Evolutionary conservation across 2,888 invertebrate genomes (phyloP), one percentile per base, ranked within the genome.

Genomic region (Drosophila paucipuncta): DNA sequence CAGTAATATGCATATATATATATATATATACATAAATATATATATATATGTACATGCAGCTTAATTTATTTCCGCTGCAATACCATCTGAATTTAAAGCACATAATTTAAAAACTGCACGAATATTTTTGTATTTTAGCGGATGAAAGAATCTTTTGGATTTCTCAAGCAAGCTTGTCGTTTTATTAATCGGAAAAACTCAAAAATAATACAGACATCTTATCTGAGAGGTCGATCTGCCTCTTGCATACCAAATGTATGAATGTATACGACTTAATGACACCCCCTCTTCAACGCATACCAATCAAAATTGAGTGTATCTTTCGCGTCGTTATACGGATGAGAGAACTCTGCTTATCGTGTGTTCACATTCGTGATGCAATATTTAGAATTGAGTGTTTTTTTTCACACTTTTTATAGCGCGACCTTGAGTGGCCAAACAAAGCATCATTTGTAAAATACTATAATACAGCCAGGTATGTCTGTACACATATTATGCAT

Each of bases 381-480:
- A 87, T 85, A 87, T 84, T 78, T 78, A 62, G 87, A 87, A 83
- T 87, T 66, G 57, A 65, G 25, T 25, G 16, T 25, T 47, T 47
- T 13, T 13, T 13, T 47, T 16, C 69, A 53, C 53, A 53, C 52
- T 65, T 78, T 73, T 87, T 83, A 74, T 73, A 68, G 85, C 61
- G 41, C 82, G 69, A 64, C 80, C 83, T 87, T 87, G 87, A 73
- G 61, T 39, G 30, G 41, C 39, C 84, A 66, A 82, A 83, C 88
- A 87, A 87, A 83, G 83, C 85, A 70, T 68, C 76, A 82, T 84
- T 84, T 75, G 74, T 64, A 69, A 75, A 69, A 64, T 69, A 13
- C 69, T 73, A 80, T 68, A 72, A 41, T 68, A 67, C 67, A 25
- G 35, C 13, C 22, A 35, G n/a, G 10, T 25, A n/a, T 30, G 16